Percentiles rank a stretch among this genome's conserved stretches.
Evolutionary conservation across 2,888 invertebrate genomes (phyloP).

Genomic region (Pegoplata infirma): DNA sequence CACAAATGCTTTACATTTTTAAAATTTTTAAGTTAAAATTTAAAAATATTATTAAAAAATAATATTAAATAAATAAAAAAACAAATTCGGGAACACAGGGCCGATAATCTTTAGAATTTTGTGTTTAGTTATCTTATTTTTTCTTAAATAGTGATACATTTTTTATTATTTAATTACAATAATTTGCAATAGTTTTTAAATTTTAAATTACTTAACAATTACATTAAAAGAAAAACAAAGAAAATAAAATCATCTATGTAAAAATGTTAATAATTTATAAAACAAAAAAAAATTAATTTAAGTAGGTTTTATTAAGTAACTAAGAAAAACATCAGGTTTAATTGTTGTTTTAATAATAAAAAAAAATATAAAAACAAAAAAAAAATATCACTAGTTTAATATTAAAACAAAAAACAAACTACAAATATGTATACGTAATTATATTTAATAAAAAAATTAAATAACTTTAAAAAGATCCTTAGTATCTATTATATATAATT

Average conservation of each 20-base stretch:
- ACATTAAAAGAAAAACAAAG: background rate
- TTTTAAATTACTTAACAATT: constrained; percentile 27
- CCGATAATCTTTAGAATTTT: constrained; percentile 51
- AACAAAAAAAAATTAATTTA: too few relatives aligned
- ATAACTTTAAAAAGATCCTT: background rate
- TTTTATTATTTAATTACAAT: constrained; percentile 12
- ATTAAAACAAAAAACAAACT: background rate
- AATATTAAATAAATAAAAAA: constrained; percentile 52
- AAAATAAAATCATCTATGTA: constrained; percentile 50
- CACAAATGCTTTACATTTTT: constrained; percentile 69
- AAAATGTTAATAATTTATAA: constrained; percentile 57
- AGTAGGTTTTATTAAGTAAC: constrained; percentile 42
- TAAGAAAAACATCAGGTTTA: constrained; percentile 57
- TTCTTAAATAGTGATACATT: constrained; percentile 41
- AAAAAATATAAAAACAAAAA: constrained; percentile 1
- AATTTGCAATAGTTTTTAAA: constrained; percentile 51
- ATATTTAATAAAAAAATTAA: background rate
- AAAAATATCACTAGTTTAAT: constrained; percentile 21
- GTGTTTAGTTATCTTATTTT: constrained; percentile 16
- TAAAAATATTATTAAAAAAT: constrained; percentile 44
- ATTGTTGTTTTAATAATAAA: constrained; percentile 50
- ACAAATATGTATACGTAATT: constrained; percentile 8
- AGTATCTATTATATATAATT: constrained; percentile 22
- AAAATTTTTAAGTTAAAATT: constrained; percentile 45
- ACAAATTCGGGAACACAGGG: constrained; percentile 76